These are phyloP conservation scores for Sardinella longiceps DNA, from an alignment of 2,797 vertebrate species.

Conservation along the genomic window DNA sequence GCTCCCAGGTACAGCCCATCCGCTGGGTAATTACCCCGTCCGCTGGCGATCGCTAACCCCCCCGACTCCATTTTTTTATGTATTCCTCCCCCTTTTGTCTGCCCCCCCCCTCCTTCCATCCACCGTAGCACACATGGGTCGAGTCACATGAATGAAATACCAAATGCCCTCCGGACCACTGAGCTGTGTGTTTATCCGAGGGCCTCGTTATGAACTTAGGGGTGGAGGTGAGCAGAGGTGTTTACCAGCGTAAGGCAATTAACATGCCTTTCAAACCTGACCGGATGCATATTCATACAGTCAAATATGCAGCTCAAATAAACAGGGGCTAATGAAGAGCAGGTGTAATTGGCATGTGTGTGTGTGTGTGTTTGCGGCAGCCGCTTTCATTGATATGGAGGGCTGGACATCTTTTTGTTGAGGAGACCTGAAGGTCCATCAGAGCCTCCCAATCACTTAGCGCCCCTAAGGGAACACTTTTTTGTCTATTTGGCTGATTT, in stretches of 20 bases:
- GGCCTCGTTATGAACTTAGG: conserved; percentile 75
- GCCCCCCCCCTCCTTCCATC: conserved; percentile 19
- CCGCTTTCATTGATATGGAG: not conserved
- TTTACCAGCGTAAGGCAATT: conserved; percentile 55
- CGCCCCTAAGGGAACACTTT: not conserved
- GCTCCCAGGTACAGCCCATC: conserved; percentile 72
- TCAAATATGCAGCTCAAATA: conserved; percentile 45
- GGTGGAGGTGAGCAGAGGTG: conserved; percentile 66
- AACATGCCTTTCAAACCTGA: conserved; percentile 68
- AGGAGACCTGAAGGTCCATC: conserved; percentile 20
- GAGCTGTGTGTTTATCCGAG: conserved; percentile 60
- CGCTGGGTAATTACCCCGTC: conserved; percentile 76
- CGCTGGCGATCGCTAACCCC: conserved; percentile 68
- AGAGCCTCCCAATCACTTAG: not conserved
- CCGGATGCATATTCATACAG: conserved; percentile 69
- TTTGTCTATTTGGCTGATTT: not conserved
- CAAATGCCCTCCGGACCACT: conserved; percentile 68
- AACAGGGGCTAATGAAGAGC: not conserved
- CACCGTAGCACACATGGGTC: conserved; percentile 5
- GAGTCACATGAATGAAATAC: conserved; percentile 77
- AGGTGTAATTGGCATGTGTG: conserved; percentile 67
- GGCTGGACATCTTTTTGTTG: not conserved
- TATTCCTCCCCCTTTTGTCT: conserved; percentile 62
- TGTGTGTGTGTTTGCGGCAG: not conserved
- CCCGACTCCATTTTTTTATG: conserved; percentile 74